phyloP scores from a whole-genome alignment of 2,797 vertebrate species.

The Thunnus albacares region DNA sequence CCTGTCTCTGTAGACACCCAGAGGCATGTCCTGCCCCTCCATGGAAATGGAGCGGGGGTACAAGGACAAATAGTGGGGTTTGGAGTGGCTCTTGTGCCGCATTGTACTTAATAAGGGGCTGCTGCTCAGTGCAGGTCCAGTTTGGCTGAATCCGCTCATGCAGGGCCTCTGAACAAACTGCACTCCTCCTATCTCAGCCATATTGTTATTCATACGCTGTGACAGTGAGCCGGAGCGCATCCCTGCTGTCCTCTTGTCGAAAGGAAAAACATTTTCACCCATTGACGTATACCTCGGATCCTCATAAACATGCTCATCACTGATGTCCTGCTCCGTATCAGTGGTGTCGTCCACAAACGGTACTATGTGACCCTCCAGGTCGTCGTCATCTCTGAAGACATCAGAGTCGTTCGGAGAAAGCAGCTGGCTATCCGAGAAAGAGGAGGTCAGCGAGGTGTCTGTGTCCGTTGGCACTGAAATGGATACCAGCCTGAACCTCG shows the following conservation, averaged over 20 bases:
- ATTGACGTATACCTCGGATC: constrained; percentile 80
- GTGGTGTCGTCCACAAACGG: constrained; percentile 78
- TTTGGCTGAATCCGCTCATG: constrained; percentile 65
- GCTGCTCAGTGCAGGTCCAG: constrained; percentile 73
- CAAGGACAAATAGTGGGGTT: constrained; percentile 89
- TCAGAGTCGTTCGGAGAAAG: constrained; percentile 68
- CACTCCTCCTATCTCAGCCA: constrained; percentile 86
- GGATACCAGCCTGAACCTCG: constrained; percentile 75
- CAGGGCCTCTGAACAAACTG: constrained; percentile 73
- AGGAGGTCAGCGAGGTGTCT: constrained; percentile 70
- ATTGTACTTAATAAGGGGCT: constrained; percentile 81
- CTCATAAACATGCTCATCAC: constrained; percentile 84
- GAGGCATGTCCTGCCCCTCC: constrained; percentile 88
- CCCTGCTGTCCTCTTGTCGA: constrained; percentile 83
- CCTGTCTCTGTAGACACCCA: constrained; percentile 83
- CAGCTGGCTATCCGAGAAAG: constrained; percentile 73
- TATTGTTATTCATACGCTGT: constrained; percentile 81
- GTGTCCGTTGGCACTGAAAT: constrained; percentile 74
- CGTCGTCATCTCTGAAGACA: constrained; percentile 69
- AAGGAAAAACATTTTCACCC: constrained; percentile 79
- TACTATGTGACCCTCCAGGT: constrained; percentile 77
- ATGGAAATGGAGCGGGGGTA: constrained; percentile 93
- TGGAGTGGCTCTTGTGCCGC: constrained; percentile 74
- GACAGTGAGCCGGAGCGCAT: constrained; percentile 88
- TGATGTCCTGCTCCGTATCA: constrained; percentile 75